Evolutionary conservation across 2,113 vertebrate species (phyloP), one percentile per base, ranked within the genome.

Genomic region (Eulacestoma nigropectus): DNA sequence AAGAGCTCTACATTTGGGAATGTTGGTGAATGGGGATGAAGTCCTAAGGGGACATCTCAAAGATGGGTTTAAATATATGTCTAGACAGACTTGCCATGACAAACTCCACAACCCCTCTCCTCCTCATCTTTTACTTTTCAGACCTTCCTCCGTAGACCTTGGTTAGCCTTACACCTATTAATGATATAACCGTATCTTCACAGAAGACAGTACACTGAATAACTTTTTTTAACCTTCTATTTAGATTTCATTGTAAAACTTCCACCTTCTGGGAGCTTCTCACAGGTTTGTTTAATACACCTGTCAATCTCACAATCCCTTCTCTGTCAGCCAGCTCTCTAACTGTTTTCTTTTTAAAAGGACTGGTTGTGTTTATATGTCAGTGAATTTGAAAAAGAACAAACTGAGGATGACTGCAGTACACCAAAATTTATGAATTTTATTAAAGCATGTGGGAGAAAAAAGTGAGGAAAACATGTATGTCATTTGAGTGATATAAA

Each of bases 31-130:
- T 23, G 26, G 4, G 20, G 4, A 44, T 74, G 37, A 57, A 95
- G 35, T 90, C 94, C 94, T 81, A 93, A 73, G 77, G 92, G n/a
- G 3, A 55, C 47, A 67, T 87, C 94, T 92, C 32, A 91, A 96
- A 95, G 72, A 73, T 70, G 55, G 82, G 27, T 89, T 89, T 92
- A 96, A 97, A 92, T 75, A 95, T 44, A 60, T 88, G 75, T 50
- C 46, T 94, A 57, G 47, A 57, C 2, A 81, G 33, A 67, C 65
- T 84, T 93, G 55, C 75, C 3, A 16, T 83, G 84, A 94, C 53
- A 69, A 47, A 84, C 13, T 59, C 60, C 76, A n/a, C 1, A 78
- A 82, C 35, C 73, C 12, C 4, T 25, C 25, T 30, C 10, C 7
- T 13, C 75, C 2, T 5, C 14, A 78, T 64, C 46, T 49, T 90